A percentile compares a stretch with the other conserved stretches of the same genome.
Evolutionary conservation across 2,797 vertebrate genomes (phyloP).

Genomic region (Poecile montanus): DNA sequence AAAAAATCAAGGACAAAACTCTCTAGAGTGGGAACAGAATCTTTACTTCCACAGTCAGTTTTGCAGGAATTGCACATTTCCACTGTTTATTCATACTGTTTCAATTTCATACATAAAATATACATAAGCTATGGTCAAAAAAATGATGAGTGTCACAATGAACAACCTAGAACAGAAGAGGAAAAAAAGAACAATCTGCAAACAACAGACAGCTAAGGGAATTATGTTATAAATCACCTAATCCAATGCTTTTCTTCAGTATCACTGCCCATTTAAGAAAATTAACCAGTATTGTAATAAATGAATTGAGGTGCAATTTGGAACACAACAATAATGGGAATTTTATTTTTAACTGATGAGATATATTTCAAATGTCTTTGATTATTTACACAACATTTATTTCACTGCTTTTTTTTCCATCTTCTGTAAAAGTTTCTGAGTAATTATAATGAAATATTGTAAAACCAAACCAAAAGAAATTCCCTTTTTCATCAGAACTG

Average conservation of each 20-base stretch:
- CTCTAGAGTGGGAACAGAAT: neutral
- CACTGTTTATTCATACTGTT: constrained; percentile 4
- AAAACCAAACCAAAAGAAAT: neutral
- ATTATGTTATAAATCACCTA: constrained; percentile 24
- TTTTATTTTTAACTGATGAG: neutral
- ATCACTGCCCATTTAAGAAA: constrained; percentile 24
- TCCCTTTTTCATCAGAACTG: neutral
- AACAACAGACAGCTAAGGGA: neutral
- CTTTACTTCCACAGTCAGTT: neutral
- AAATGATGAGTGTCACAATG: neutral
- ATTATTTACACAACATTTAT: constrained; percentile 18
- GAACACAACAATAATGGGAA: neutral
- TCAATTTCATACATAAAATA: constrained; percentile 23
- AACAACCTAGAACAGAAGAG: neutral
- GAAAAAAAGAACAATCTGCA: neutral
- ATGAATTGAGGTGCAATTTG: neutral
- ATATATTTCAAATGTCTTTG: constrained; percentile 4
- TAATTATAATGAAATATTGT: neutral
- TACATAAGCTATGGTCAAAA: neutral
- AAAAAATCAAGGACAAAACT: constrained; percentile 2
- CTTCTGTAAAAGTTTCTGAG: neutral
- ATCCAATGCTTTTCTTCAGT: constrained; percentile 6
- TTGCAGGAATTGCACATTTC: constrained; percentile 10
- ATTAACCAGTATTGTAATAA: constrained; percentile 2
- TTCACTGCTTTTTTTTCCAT: neutral